Base-by-base conservation (phyloP, 2,113 vertebrate genomes). In the Lethenteron reissneri region DNA sequence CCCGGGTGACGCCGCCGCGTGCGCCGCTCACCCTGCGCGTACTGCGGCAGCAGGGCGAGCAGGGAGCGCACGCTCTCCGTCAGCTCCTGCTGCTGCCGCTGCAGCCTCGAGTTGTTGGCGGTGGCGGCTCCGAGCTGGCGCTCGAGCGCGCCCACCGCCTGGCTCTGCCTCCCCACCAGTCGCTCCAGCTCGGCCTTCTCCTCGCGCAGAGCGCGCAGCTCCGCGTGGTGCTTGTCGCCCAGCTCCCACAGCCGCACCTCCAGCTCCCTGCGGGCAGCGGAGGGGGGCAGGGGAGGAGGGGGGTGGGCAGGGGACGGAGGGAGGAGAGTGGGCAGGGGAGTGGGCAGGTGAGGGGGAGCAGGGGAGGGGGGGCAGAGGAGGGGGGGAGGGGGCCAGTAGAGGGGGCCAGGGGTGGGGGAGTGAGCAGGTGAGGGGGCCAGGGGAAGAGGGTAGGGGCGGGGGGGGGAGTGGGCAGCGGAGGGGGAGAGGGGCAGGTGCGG, bases 371-470 rank as follows among this genome's bases (percentile, higher is more conserved):
- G 5, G 19, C 19, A 68, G 19, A 68, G 62, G 62, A n/a, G 62
- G 62, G 62, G 62, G 62, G 19, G 62, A 19, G 62, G 62, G 19
- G 19, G 62, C 2, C 15, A 68, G 62, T 73, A 75, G 75, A 57
- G 4, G 6, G 57, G 71, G 13, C 41, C 11, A 21, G 25, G 8
- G 10, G 56, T 15, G 12, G 12, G n/a, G 41, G 56, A 21, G 6
- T 17, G 25, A 3, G 25, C 12, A 70, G 70, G 70, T 19, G 17
- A 19, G 70, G 70, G 25, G 25, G 70, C 14, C 12, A 25, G 25
- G 70, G 25, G 70, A 70, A 56, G 70, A 2, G 9, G 11, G 56
- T 21, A 21, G 21, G 21, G 21, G 21, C 21, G 21, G n/a, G 25
- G 70, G 5, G 17, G 25, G 3, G 69, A 2, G 56, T 12, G 69